A percentile compares a stretch with the other conserved stretches of the same genome.
phyloP scores from a whole-genome alignment of 2,888 invertebrate species.

The Anagyrus pseudococci region DNA sequence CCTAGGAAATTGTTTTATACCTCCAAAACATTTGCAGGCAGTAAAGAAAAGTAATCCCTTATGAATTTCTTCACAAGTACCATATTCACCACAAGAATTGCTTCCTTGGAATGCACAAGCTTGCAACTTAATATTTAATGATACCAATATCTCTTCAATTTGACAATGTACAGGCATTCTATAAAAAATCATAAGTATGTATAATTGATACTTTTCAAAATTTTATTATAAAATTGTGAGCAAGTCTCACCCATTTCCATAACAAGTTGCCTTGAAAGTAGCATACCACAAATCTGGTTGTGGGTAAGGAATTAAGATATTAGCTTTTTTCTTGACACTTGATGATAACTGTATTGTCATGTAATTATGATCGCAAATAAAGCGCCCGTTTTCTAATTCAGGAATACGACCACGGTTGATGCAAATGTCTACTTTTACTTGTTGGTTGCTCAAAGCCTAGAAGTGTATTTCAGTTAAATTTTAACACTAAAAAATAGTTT shows the following conservation, averaged over 20 bases:
- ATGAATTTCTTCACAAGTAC: constrained; percentile 63
- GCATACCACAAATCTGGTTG: constrained; percentile 63
- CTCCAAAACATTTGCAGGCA: constrained; percentile 62
- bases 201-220: too few species aligned
- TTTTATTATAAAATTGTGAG: neutral
- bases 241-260: constrained; percentile 51
- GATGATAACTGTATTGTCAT: constrained; percentile 52
- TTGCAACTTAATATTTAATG: constrained; percentile 60
- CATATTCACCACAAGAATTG: constrained; percentile 60
- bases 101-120: constrained; percentile 60
- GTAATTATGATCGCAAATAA: constrained; percentile 49
- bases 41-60: constrained; percentile 62
- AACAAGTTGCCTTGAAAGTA: constrained; percentile 59
- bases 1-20: constrained; percentile 42
- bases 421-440: constrained; percentile 54
- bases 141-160: constrained; percentile 59
- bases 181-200: too few species aligned
- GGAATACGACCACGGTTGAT: constrained; percentile 53
- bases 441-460: constrained; percentile 47
- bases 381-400: constrained; percentile 41
- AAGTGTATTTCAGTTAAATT: constrained; percentile 1
- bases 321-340: constrained; percentile 43
- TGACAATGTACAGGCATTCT: constrained; percentile 57
- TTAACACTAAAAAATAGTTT: neutral
- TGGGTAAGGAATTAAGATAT: constrained; percentile 61